Conservation (phyloP, 2,888 invertebrate genomes). For the Julus scanicus region DNA sequence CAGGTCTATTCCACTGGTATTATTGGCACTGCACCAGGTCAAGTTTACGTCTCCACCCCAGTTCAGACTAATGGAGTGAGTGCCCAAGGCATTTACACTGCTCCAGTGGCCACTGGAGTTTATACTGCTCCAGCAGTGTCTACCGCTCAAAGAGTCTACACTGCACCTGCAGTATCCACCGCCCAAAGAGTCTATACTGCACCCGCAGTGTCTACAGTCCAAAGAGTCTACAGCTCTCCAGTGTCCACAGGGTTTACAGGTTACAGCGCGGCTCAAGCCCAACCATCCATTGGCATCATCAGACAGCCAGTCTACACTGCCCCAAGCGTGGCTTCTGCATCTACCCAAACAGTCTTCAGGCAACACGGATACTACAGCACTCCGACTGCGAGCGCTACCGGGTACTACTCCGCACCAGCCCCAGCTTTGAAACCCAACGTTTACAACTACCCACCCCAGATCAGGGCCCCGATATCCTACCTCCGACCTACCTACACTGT, state of each 20-base stretch:
- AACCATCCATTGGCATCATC: constrained; percentile 32
- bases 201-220: background rate
- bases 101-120: background rate
- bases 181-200: constrained; percentile 15
- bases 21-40: background rate
- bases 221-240: background rate
- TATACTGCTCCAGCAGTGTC: background rate
- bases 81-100: background rate
- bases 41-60: constrained; percentile 38
- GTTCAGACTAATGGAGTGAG: background rate
- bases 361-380: constrained; percentile 1
- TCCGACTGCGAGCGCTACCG: background rate
- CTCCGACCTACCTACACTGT: background rate
- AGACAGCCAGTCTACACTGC: constrained; percentile 33
- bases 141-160: background rate
- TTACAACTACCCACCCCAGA: background rate
- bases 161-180: background rate
- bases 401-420: constrained; percentile 7
- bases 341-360: background rate
- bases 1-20: background rate
- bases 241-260: background rate
- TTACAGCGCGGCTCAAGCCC: constrained; percentile 29
- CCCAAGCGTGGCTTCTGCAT: constrained; percentile 14
- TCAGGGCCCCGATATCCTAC: background rate
- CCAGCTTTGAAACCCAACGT: background rate